Evolutionary conservation across 2,888 invertebrate species (phyloP), one percentile per base, ranked within the genome.

Genomic region (Enchytraeus crypticus): DNA sequence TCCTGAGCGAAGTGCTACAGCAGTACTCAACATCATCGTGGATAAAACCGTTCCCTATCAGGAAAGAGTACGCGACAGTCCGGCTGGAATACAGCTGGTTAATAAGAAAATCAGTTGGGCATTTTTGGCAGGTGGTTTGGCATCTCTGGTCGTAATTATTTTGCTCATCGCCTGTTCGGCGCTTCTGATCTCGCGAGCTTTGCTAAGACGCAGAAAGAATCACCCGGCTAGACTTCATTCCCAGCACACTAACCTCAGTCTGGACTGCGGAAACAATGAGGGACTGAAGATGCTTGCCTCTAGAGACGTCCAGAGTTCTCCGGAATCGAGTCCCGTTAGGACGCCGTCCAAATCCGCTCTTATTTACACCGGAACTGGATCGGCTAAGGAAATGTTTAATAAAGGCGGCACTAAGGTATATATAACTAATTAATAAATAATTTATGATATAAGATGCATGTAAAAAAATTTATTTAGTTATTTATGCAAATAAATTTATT

Each of bases 41-140:
- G 64, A 66, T 53, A 57, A 51, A 45, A 62, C 66, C 26, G 59
- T 64, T 23, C 46, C 64, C 32, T 54, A 38, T 18, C n/a, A n/a
- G n/a, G n/a, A n/a, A n/a, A n/a, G n/a, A n/a, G n/a, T n/a, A n/a
- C n/a, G n/a, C n/a, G n/a, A n/a, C n/a, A 11, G 11, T 11, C 11
- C 8, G 11, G 8, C 38, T 18, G 38, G 11, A 8, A 11, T 18
- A 18, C 38, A 38, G 38, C 18, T 38, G 38, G 38, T 38, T 18
- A 38, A 38, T 38, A 11, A 11, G 38, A 8, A 11, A 18, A 18
- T 38, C 8, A n/a, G n/a, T n/a, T n/a, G n/a, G n/a, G 38, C 38
- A 18, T 18, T 38, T 8, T 8, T 8, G 11, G 38, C 38, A 18
- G 38, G 38, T 18, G 38, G 38, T 8, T 18, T 38, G 18, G 38